phyloP scores from a whole-genome alignment of 2,113 vertebrate species.

The Melanostigma gelatinosum region DNA sequence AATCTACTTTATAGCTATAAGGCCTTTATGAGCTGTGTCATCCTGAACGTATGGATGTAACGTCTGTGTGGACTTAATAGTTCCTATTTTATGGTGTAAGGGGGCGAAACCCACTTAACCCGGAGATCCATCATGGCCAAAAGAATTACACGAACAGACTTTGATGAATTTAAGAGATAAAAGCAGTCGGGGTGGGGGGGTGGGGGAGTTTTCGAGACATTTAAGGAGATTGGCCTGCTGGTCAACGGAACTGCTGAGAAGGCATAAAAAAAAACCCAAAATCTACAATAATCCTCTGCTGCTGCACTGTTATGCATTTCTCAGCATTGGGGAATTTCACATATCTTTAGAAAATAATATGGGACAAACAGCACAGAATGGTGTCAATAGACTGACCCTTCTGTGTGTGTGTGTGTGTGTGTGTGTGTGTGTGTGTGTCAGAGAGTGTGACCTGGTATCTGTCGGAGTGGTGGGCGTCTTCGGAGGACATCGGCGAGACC shows the following conservation, averaged over 20 bases:
- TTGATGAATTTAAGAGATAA: conserved; percentile 77
- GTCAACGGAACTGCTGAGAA: conserved; percentile 63
- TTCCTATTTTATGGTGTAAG: conserved; percentile 75
- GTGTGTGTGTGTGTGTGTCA: conserved; percentile 37
- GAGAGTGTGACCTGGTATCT: conserved; percentile 95
- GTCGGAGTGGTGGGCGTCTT: conserved; percentile 99
- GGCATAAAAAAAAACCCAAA: conserved; percentile 45
- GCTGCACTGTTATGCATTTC: conserved; percentile 4
- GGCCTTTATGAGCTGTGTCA: conserved; percentile 81
- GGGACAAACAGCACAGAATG: background rate
- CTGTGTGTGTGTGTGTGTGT: conserved; percentile 2
- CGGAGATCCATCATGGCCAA: conserved; percentile 68
- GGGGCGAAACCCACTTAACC: conserved; percentile 78
- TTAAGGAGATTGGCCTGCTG: conserved; percentile 66
- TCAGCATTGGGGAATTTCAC: conserved; percentile 23
- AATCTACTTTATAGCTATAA: conserved; percentile 77
- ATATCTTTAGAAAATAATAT: background rate
- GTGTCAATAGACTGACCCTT: background rate
- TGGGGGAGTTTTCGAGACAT: conserved; percentile 37
- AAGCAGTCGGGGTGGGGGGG: conserved; percentile 49
- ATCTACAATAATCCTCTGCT: conserved; percentile 24
- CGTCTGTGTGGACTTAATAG: conserved; percentile 76
- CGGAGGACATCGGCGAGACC: conserved; percentile 96
- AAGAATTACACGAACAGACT: conserved; percentile 71
- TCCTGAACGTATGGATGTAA: conserved; percentile 75